Base-by-base conservation (phyloP, 1,140 invertebrate species). In the Drosophila saltans region DNA sequence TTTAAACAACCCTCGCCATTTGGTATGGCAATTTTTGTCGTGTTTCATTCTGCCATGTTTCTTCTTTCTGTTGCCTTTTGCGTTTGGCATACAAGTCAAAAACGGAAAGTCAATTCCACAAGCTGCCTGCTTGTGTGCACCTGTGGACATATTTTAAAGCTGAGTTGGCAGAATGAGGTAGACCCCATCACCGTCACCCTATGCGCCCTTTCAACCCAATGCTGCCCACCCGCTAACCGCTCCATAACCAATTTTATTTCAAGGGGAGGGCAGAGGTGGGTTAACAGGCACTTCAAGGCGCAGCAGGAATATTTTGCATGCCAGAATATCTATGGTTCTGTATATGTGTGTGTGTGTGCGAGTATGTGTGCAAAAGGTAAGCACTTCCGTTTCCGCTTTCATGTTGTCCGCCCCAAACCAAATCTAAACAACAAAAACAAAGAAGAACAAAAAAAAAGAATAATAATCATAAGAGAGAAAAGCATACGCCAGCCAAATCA, bases 111-210 rank as follows among this genome's bases (percentile, higher is more conserved):
- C 81, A 84, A 84, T 84, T 83, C 80, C 81, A 80, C 69, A 52
- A 65, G 56, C 43, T 64, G 45, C 72, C 67, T 77, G 65, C 57
- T 67, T 62, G 61, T 70, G 71, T 81, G 69, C 79, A 88, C 79
- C 82, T 79, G 82, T 86, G 82, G 82, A 86, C 79, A 86, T 80
- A 86, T 80, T 86, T 86, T 88, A 82, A 88, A 80, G 82, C 72
- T 72, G 78, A 70, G 58, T 70, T 72, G 62, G 39, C 77, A 60
- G 8, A 52, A 41, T 41, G 40, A 48, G 58, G 26, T 16, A 33
- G 45, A 28, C 58, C 43, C 62, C 57, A 66, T 33, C 10, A 21
- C 48, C 36, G 8, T 5, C 48, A 9, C 40, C 43, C 16, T 33
- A 36, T 45, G 40, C 24, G 33, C 33, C 33, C 33, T 36, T 36